These are phyloP conservation scores for Catharus fuscescens DNA, from an alignment of 2,113 vertebrate species.

Conservation along the genomic window DNA sequence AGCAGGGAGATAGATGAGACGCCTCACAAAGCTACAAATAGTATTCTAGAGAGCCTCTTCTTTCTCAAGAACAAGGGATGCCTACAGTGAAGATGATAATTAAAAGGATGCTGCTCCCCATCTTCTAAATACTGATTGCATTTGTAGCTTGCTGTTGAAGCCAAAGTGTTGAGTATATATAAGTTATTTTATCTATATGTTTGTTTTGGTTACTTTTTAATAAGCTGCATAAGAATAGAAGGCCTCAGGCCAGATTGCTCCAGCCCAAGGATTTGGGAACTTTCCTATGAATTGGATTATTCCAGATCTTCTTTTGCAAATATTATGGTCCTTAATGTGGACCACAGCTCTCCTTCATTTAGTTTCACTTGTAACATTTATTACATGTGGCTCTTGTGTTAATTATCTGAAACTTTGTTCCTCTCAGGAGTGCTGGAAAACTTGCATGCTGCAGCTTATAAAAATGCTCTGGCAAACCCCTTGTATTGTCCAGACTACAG, in stretches of 20 bases:
- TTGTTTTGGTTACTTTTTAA: background rate
- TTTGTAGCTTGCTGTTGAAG: background rate
- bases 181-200: background rate
- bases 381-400: background rate
- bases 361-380: background rate
- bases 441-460: constrained; percentile 89
- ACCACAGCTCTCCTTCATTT: background rate
- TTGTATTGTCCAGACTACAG: constrained; percentile 92
- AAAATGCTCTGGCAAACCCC: constrained; percentile 88
- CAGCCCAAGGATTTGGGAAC: background rate
- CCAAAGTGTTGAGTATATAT: background rate
- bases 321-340: background rate
- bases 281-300: background rate
- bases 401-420: background rate
- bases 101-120: background rate
- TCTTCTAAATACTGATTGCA: background rate
- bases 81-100: background rate
- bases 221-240: background rate
- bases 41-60: background rate
- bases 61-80: background rate
- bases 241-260: background rate
- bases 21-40: background rate
- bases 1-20: background rate
- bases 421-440: constrained; percentile 86
- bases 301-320: background rate